Conservation (phyloP, 2,113 vertebrate species). For the Vulpes lagopus region DNA sequence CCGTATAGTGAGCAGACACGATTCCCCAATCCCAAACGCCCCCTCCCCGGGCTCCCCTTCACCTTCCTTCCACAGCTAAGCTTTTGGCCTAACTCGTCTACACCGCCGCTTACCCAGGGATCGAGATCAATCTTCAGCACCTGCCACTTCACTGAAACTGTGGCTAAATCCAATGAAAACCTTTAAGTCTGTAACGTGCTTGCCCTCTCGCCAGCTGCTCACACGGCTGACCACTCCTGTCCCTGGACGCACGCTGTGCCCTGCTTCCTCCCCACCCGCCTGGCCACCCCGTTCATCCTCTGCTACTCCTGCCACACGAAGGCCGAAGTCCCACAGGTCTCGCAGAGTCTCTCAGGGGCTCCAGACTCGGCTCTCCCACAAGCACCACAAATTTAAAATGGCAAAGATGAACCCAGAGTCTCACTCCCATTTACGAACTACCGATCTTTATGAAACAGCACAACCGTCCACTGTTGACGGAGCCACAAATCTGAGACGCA, state of each 20-base stretch:
- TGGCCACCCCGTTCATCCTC: neutral
- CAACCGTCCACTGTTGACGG: neutral
- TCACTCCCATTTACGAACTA: neutral
- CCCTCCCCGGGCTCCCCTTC: neutral
- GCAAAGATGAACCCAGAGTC: neutral
- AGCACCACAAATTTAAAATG: neutral
- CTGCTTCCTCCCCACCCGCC: neutral
- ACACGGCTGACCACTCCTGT: neutral
- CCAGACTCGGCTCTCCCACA: neutral
- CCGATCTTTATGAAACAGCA: neutral
- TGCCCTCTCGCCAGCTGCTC: neutral
- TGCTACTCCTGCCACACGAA: neutral
- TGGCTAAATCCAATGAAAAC: neutral
- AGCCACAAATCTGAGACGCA: neutral
- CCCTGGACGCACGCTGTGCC: neutral
- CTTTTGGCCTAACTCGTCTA: neutral
- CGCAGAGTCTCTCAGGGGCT: neutral
- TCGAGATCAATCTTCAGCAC: neutral
- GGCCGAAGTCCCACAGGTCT: neutral
- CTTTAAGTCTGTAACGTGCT: neutral
- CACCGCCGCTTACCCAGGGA: neutral
- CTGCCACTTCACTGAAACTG: neutral
- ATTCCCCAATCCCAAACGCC: no score
- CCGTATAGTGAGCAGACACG: neutral
- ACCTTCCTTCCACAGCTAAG: neutral